These are phyloP conservation scores for Pseudomyrmex pallidus DNA, from an alignment of 1,140 invertebrate genomes.

Conservation along the genomic window DNA sequence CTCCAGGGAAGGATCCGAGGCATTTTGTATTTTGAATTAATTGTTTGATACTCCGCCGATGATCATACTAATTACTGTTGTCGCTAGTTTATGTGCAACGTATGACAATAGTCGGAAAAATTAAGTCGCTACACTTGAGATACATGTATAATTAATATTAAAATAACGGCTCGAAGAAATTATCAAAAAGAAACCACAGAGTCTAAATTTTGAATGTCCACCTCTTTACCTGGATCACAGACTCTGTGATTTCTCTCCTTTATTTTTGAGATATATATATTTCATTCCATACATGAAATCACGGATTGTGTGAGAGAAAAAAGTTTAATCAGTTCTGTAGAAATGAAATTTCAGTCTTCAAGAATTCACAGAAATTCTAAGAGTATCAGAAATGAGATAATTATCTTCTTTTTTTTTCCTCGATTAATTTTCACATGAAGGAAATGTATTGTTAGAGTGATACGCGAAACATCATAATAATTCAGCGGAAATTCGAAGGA, in stretches of 20 bases:
- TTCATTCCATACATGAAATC: not conserved
- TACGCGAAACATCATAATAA: slow-evolving; percentile 32
- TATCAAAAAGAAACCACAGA: no score
- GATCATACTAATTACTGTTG: slow-evolving; percentile 33
- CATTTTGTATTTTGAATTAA: slow-evolving; percentile 70
- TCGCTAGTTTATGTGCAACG: slow-evolving; percentile 35
- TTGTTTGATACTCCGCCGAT: slow-evolving; percentile 78
- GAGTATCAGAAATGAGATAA: not conserved
- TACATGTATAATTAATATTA: not conserved
- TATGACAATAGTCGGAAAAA: not conserved
- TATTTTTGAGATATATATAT: not conserved
- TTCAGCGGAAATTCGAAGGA: slow-evolving; percentile 59
- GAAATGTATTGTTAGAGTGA: slow-evolving; percentile 35
- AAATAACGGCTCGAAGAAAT: no score
- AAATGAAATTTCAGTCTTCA: no score
- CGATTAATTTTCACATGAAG: slow-evolving; percentile 3
- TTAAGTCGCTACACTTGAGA: not conserved
- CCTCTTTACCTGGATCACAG: no score
- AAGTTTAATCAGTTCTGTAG: no score
- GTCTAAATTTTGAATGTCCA: no score
- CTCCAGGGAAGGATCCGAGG: slow-evolving; percentile 43
- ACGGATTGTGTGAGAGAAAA: not conserved
- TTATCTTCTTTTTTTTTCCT: not conserved
- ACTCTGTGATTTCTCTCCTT: no score
- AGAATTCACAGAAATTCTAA: not conserved